Base-by-base conservation (phyloP, 2,888 invertebrate genomes). In the Leucoptera coffeella region DNA sequence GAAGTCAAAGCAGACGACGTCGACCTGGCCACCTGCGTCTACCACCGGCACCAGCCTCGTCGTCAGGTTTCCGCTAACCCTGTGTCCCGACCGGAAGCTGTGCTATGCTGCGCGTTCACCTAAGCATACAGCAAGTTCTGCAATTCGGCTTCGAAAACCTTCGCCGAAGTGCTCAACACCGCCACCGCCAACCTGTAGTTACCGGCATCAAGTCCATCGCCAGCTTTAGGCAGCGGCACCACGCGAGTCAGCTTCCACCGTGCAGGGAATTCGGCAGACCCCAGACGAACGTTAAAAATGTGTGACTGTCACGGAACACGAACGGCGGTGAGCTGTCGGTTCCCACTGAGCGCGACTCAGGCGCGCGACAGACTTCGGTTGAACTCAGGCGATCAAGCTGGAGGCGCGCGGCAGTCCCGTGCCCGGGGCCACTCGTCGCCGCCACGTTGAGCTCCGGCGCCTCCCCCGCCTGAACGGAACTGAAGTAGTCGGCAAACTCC, bases 1-100 rank as follows among this genome's bases (percentile, higher is more conserved):
- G 20, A 21, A 29, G 17, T 29, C 29, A 12, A 29, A 29, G 13
- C 25, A 29, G 4, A 21, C 25, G 3, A 13, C 29, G 22, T 29
- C 29, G n/a, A 29, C 29, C 15, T 29, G 25, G 3, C 21, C 12
- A 7, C 29, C 29, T 4, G 13, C 10, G 12, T 25, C 25, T 8
- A 29, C n/a, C 10, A n/a, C 19, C n/a, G 19, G 20, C 4, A 20
- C 10, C 6, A 26, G 4, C 11, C 14, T 4, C 11, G 13, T 15
- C 19, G 20, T 21, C 10, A 12, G 14, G 5, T 13, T 13, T 6
- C 12, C 6, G 13, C 8, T 26, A 8, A 10, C 10, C 5, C 12
- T 26, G 10, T 3, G 26, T 6, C 15, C 25, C 11, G 17, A 13
- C 17, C 17, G 10, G n/a, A 25, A 25, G 5, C 15, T 11, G 11